Evolutionary conservation across 2,113 vertebrate genomes (phyloP), one percentile per base, ranked within the genome.

Genomic region (Archilochus colubris): DNA sequence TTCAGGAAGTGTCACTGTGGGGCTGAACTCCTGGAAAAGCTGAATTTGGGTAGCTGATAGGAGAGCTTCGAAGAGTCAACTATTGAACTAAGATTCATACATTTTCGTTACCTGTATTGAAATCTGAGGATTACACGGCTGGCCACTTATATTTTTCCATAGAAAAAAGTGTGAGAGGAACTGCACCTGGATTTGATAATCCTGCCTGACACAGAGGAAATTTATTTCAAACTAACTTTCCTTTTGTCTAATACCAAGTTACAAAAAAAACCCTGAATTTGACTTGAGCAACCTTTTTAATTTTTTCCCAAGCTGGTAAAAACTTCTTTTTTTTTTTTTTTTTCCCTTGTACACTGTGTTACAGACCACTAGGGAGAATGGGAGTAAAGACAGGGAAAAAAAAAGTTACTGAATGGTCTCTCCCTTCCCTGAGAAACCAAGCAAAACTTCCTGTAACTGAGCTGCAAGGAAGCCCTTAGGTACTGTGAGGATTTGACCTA

Each of bases 111-210:
- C 28, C 33, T 64, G 14, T 69, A 28, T 28, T 81, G 50, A 88
- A 86, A 88, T 77, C 14, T 59, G 43, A 88, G 24, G 77, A 38
- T 54, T 50, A 4, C 3, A 4, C 5, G 3, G 59, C 27, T 74
- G 27, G 57, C 33, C n/a, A 22, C 38, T 64, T 28, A 53, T n/a
- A 62, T 28, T 88, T 92, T 68, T 72, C n/a, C 10, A 18, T 63
- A 30, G 17, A 73, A 44, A 40, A 40, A 40, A 40, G 28, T 57
- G 30, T 62, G 85, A 67, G 73, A 68, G 58, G 55, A 80, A 23
- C 80, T 78, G 36, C 62, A 89, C 88, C 70, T 95, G 90, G 83
- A 76, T 91, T 91, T 89, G 54, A 79, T 94, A 84, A 74, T 94
- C 50, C 33, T 8, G 21, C 62, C 36, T 88, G 73, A 81, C 68